Evolutionary conservation across 1,140 invertebrate species (phyloP), one percentile per base, ranked within the genome.

Genomic region (Trinorchestia longiramus): DNA sequence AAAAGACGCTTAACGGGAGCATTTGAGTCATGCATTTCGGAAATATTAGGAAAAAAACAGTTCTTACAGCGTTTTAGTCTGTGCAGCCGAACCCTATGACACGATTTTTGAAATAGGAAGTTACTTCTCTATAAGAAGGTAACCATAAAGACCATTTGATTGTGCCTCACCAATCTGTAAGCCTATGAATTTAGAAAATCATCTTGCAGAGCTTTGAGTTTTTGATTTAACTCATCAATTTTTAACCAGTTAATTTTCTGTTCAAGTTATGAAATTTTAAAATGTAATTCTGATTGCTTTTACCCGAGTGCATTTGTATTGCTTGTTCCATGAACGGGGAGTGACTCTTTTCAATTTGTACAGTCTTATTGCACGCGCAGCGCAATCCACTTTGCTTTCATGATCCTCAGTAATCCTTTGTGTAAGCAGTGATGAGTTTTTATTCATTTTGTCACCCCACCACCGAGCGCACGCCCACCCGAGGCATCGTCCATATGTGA

Each of bases 361-460:
- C 41, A 90, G 88, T 43, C 88, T 42, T 90, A 90, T 90, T 90
- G 88, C 88, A 43, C 28, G 41, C 88, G 43, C 88, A 47, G 92
- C 92, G 43, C 92, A 45, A 94, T 43, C 92, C 92, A 94, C 92
- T 94, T 94, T 94, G 43, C 44, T 94, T 94, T 94, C 92, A 94
- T 94, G 92, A 94, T 94, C 92, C 92, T 43, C 92, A 94, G 44
- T 94, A 94, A 94, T 94, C 92, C 92, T 47, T 94, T 47, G 92
- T 94, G 92, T 47, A 43, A 94, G 44, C 92, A 94, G 28, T 94
- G 92, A 45, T 94, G 92, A 47, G 43, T 94, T 94, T 91, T 94
- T 94, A 94, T 94, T 94, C 92, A 94, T 94, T 94, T 94, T 94
- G 92, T 23, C 92, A 47, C 92, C 92, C 92, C 92, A 47, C 41